Evolutionary conservation across 2,797 vertebrate genomes (phyloP).

Genomic region (Vipera ursinii): DNA sequence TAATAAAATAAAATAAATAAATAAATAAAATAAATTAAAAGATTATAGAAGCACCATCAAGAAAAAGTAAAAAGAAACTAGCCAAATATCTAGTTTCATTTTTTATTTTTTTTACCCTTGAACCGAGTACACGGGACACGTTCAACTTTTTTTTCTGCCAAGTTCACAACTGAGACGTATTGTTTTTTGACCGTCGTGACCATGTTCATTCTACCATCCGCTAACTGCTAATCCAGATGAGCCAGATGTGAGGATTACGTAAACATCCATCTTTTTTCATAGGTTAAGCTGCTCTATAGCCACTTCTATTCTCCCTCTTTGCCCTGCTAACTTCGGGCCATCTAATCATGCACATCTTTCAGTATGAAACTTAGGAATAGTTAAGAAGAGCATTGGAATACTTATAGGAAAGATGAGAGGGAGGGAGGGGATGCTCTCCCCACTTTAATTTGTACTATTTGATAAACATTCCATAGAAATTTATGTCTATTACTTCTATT

Average conservation of each 20-base stretch:
- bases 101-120: slow-evolving; percentile 22
- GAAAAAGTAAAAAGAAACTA: slow-evolving; percentile 50
- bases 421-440: neutral
- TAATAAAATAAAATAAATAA: no score
- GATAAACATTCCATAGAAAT: neutral
- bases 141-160: slow-evolving; percentile 50
- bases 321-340: neutral
- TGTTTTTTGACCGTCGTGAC: slow-evolving; percentile 45
- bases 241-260: neutral
- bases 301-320: neutral
- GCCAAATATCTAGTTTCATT: slow-evolving; percentile 37
- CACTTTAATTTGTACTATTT: neutral
- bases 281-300: neutral
- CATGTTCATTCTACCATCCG: slow-evolving; percentile 53
- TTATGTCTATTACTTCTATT: neutral
- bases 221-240: slow-evolving; percentile 57
- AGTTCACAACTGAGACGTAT: slow-evolving; percentile 24
- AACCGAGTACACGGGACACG: slow-evolving; percentile 51
- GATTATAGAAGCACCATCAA: slow-evolving; percentile 40
- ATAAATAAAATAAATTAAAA: no score
- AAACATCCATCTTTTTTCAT: neutral
- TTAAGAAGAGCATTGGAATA: no score
- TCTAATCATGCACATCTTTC: neutral
- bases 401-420: no score
- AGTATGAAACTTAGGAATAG: no score